Evolutionary conservation across 2,797 vertebrate species (phyloP).

Genomic region (Bovichtus diacanthus): DNA sequence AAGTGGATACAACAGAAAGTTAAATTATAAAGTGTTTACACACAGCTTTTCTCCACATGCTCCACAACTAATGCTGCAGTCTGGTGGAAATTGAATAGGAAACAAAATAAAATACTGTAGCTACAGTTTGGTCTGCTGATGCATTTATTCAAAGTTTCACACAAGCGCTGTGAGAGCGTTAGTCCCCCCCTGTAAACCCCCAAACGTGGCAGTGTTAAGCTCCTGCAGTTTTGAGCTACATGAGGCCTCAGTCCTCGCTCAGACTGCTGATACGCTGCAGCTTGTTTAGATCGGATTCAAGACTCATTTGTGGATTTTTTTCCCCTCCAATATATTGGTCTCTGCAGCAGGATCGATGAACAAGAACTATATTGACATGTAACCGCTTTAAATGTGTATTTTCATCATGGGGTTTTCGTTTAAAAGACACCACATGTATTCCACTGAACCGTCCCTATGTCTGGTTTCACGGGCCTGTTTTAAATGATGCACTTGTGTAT

Average conservation of each 20-base stretch:
- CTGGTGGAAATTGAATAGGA: background rate
- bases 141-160: background rate
- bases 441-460: conserved; percentile 34
- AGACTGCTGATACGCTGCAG: background rate
- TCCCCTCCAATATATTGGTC: background rate
- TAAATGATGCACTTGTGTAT: conserved; percentile 25
- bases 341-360: background rate
- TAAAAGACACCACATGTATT: background rate
- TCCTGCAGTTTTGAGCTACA: conserved; percentile 20
- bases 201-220: conserved; percentile 32
- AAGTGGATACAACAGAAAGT: background rate
- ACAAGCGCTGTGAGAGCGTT: background rate
- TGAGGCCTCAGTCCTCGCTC: no score
- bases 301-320: background rate
- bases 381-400: background rate
- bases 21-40: background rate
- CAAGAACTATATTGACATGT: background rate
- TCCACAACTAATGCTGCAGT: background rate
- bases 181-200: background rate
- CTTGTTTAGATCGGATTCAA: background rate
- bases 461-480: conserved; percentile 54
- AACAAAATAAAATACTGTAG: background rate
- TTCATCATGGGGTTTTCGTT: background rate
- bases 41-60: background rate
- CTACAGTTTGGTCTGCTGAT: background rate